Conservation (phyloP, 2,888 invertebrate species). For the Philereme vetulata region DNA sequence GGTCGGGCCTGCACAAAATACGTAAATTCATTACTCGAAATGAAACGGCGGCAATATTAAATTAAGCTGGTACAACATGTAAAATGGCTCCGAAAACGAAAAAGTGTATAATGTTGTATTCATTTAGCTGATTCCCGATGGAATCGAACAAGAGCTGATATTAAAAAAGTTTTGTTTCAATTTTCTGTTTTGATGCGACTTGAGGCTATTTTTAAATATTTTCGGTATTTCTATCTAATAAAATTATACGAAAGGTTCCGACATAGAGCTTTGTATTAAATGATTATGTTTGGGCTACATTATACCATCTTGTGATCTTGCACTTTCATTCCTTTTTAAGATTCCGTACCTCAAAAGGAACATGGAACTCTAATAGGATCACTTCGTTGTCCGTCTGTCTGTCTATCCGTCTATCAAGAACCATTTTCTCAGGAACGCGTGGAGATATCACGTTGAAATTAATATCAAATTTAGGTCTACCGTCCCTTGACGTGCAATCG, state of each 20-base stretch:
- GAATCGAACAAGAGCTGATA: slow-evolving; percentile 30
- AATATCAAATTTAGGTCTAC: too few relatives aligned
- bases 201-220: slow-evolving; percentile 3
- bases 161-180: slow-evolving; percentile 35
- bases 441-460: too few relatives aligned
- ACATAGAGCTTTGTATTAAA: not conserved
- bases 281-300: not conserved
- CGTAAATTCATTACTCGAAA: slow-evolving; percentile 14
- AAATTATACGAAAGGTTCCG: slow-evolving; percentile 5
- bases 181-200: slow-evolving; percentile 14
- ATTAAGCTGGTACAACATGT: slow-evolving; percentile 16
- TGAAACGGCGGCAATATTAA: slow-evolving; percentile 19
- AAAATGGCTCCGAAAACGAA: slow-evolving; percentile 2
- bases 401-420: too few relatives aligned
- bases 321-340: not conserved
- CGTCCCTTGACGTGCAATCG: too few relatives aligned
- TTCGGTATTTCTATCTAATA: slow-evolving; percentile 7
- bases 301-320: not conserved
- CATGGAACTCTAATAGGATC: too few relatives aligned
- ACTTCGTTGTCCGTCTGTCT: too few relatives aligned
- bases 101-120: slow-evolving; percentile 21
- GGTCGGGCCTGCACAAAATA: slow-evolving; percentile 5
- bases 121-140: slow-evolving; percentile 23
- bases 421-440: too few relatives aligned
- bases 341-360: too few relatives aligned